Evolutionary conservation across 1,140 invertebrate species (phyloP), one percentile per base, ranked within the genome.

Genomic region (Formica exsecta): DNA sequence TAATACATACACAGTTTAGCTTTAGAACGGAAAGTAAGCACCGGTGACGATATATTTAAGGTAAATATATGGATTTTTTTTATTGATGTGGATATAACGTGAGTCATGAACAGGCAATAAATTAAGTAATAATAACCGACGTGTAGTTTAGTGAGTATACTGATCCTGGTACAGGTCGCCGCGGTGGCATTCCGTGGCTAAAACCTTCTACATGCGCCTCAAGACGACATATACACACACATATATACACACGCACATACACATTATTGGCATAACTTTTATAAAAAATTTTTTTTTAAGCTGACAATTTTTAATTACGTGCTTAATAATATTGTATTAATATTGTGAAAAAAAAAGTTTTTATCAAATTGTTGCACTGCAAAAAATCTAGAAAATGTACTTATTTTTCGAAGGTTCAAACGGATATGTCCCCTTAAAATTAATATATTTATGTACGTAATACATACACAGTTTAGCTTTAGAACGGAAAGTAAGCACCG

Each of bases 61-160:
- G 13, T 36, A 19, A 48, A 48, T 32, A 13, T 22, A 13, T 16
- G 22, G 9, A 25, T n/a, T 41, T 32, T 16, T 41, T 25, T 3
- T 7, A n/a, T n/a, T 25, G 57, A n/a, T n/a, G 8, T 59, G 7
- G 16, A 59, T 32, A 19, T 32, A 38, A 57, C 44, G 36, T 7
- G 44, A 51, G 1, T 19, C 16, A 19, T 51, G 73, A 5, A 25
- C 57, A 44, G 54, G 25, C 25, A 61, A 75, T 36, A 75, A 75
- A 75, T 32, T 22, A 61, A 54, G 19, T 54, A 61, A 48, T 32
- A 64, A 77, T 64, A 77, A 48, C 41, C 41, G 25, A 16, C 59
- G 25, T 36, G 16, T n/a, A 44, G 38, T 64, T 76, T 29, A 76
- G 25, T 44, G 74, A 76, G 36, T 76, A 32, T 32, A 48, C 19